A percentile compares a stretch with the other conserved stretches of the same genome.
Evolutionary conservation across 2,888 invertebrate genomes (phyloP).

Genomic region (Heliothis peltigera): DNA sequence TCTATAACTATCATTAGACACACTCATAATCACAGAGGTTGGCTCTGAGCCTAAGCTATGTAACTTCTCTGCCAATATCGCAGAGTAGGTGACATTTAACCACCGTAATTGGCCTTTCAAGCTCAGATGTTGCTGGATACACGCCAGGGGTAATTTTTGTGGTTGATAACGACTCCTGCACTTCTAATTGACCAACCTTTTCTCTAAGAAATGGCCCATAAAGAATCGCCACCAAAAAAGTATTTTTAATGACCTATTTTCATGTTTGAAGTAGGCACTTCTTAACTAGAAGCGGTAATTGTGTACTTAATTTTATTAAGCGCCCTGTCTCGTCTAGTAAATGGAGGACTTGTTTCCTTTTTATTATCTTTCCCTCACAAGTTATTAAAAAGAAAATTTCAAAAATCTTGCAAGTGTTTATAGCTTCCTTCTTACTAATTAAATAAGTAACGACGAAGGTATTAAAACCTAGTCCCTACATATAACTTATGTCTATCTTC

Average conservation of each 20-base stretch:
- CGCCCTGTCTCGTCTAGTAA: not conserved
- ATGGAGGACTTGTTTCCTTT: not conserved
- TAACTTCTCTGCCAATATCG: slow-evolving; percentile 70
- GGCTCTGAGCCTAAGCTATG: slow-evolving; percentile 74
- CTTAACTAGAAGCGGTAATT: not conserved
- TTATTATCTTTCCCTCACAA: not conserved
- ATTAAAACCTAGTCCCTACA: not conserved
- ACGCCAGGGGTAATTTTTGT: slow-evolving; percentile 66
- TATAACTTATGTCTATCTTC: slow-evolving; percentile 16
- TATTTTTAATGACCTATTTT: slow-evolving; percentile 1
- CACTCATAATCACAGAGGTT: slow-evolving; percentile 63
- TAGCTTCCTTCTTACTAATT: slow-evolving; percentile 13
- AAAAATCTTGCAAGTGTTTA: slow-evolving; percentile 10
- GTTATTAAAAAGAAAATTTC: slow-evolving; percentile 15
- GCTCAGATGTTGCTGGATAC: slow-evolving; percentile 69
- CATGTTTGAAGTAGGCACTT: not conserved
- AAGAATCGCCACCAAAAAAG: slow-evolving; percentile 7
- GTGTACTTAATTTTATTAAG: not conserved
- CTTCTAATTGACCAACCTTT: slow-evolving; percentile 45
- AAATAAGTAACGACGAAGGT: not conserved
- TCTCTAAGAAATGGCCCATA: slow-evolving; percentile 37
- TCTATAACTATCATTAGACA: slow-evolving; percentile 40
- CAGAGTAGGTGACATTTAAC: slow-evolving; percentile 68
- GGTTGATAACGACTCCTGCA: slow-evolving; percentile 46
- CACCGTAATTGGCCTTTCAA: slow-evolving; percentile 69